Conservation (phyloP, 2,888 invertebrate genomes). For the Mythimna impura region DNA sequence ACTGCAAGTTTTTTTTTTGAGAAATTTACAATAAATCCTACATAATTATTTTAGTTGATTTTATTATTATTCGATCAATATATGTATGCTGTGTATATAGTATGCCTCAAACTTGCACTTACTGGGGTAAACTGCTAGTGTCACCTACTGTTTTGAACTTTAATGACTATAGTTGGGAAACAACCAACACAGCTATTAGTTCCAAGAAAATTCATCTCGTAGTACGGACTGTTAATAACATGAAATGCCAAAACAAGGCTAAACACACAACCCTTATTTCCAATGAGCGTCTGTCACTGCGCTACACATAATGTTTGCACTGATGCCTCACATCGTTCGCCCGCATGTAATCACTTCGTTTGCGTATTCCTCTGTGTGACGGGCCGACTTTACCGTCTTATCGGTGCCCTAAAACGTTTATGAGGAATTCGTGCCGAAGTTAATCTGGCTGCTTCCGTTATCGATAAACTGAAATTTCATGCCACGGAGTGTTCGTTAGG, state of each 20-base stretch:
- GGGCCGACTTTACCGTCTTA: slow-evolving; percentile 68
- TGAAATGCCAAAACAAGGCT: neutral
- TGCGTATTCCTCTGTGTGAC: slow-evolving; percentile 33
- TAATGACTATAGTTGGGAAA: neutral
- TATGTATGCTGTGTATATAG: too few species aligned
- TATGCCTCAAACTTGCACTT: too few species aligned
- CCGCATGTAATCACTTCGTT: slow-evolving; percentile 50
- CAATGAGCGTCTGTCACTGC: neutral
- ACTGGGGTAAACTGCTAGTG: too few species aligned
- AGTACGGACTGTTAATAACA: neutral
- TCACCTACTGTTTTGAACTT: too few species aligned
- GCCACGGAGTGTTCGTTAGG: slow-evolving; percentile 67
- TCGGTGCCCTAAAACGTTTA: slow-evolving; percentile 85
- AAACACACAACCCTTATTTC: neutral
- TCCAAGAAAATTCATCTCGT: neutral
- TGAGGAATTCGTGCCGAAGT: slow-evolving; percentile 85
- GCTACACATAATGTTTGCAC: slow-evolving; percentile 12
- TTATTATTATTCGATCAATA: too few species aligned
- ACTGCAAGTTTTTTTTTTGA: too few species aligned
- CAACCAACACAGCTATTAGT: neutral
- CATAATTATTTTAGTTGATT: too few species aligned
- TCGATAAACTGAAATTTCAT: slow-evolving; percentile 85
- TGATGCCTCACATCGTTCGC: slow-evolving; percentile 9
- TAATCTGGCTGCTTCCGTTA: slow-evolving; percentile 86
- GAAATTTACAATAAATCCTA: too few species aligned